Conservation (phyloP, 2,888 invertebrate genomes). For the Orthosia gracilis region DNA sequence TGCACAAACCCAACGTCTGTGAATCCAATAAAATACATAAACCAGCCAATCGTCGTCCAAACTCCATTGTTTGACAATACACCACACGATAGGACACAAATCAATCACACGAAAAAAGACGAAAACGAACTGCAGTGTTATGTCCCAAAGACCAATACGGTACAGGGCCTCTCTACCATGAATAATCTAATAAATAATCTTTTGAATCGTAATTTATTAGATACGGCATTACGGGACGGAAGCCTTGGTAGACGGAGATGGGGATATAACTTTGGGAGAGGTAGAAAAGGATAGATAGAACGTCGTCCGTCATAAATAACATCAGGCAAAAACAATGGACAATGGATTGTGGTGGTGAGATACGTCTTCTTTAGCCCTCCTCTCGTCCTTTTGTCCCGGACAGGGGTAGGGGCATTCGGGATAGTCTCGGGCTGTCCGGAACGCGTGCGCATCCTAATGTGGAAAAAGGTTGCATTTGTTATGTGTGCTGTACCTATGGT, state of each 20-base stretch:
- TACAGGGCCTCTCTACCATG: slow-evolving; percentile 84
- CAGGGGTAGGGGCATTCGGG: slow-evolving; percentile 65
- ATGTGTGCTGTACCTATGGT: slow-evolving; percentile 36
- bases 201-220: slow-evolving; percentile 89
- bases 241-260: slow-evolving; percentile 81
- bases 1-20: slow-evolving; percentile 58
- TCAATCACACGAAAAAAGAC: slow-evolving; percentile 82
- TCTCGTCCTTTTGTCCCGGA: slow-evolving; percentile 57
- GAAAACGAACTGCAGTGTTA: slow-evolving; percentile 74
- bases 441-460: slow-evolving; percentile 75
- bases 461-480: slow-evolving; percentile 45
- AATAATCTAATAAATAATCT: slow-evolving; percentile 91
- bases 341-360: slow-evolving; percentile 90
- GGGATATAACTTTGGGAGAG: slow-evolving; percentile 58
- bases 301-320: slow-evolving; percentile 90
- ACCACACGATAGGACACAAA: slow-evolving; percentile 79
- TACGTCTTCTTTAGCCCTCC: slow-evolving; percentile 89
- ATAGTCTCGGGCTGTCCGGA: slow-evolving; percentile 64
- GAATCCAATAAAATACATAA: slow-evolving; percentile 61
- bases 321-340: slow-evolving; percentile 90
- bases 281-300: slow-evolving; percentile 77
- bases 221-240: slow-evolving; percentile 87
- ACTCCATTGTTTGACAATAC: slow-evolving; percentile 64
- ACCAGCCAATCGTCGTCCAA: slow-evolving; percentile 63
- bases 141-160: slow-evolving; percentile 89